phyloP scores from a whole-genome alignment of 2,113 vertebrate species.

The Ceyx margarethae region DNA sequence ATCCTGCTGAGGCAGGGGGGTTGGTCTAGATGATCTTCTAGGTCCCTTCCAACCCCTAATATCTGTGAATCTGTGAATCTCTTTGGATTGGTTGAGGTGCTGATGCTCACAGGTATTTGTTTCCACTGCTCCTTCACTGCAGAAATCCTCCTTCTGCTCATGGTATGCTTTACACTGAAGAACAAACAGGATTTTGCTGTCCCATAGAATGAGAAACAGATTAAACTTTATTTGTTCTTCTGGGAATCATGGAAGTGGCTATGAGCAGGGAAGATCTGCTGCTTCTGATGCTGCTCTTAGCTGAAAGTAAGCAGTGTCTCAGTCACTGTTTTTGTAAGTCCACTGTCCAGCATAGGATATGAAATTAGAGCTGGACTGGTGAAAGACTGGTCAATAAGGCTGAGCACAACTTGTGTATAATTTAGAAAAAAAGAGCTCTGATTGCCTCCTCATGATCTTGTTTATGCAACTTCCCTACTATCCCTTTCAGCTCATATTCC shows the following conservation, averaged over 20 bases:
- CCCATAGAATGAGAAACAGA: not conserved
- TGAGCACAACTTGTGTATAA: not conserved
- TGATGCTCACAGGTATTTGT: not conserved
- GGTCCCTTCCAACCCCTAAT: too few relatives aligned
- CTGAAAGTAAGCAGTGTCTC: not conserved
- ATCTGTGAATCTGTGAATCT: not conserved
- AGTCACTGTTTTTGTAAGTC: not conserved
- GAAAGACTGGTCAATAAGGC: not conserved
- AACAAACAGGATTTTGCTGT: not conserved
- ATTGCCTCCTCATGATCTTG: accelerated
- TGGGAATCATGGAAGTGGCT: not conserved
- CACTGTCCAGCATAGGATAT: not conserved
- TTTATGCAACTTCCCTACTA: not conserved
- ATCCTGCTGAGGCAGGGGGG: too few relatives aligned
- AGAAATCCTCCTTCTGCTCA: not conserved
- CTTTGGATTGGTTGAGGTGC: not conserved
- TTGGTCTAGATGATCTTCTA: too few relatives aligned
- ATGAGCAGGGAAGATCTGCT: not conserved
- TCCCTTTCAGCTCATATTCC: not conserved
- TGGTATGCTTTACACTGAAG: not conserved
- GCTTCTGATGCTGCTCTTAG: not conserved
- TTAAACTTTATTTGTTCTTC: not conserved
- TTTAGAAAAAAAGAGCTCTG: not conserved
- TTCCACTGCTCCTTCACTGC: not conserved
- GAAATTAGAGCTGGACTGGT: not conserved